Percentiles rank a stretch among this genome's conserved stretches.
Conservation (phyloP, 2,113 vertebrate species). For the Tachysurus fulvidraco region DNA sequence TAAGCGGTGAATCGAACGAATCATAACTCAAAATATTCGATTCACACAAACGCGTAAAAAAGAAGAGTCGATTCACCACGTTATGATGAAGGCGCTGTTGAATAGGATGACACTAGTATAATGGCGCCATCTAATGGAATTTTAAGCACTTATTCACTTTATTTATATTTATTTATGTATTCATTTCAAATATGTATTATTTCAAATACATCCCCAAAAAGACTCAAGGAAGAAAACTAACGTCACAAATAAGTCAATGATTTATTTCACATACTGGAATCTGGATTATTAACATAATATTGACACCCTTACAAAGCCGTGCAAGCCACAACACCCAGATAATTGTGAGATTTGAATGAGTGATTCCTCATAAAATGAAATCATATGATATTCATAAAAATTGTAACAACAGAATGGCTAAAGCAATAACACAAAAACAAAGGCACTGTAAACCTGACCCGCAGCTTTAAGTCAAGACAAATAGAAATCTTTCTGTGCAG, state of each 20-base stretch:
- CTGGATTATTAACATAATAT: not conserved
- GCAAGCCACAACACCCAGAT: not conserved
- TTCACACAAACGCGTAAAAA: not conserved
- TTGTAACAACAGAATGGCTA: not conserved
- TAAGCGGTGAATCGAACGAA: not conserved
- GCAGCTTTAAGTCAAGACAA: not conserved
- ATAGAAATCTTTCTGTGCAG: not conserved
- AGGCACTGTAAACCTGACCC: conserved; percentile 7
- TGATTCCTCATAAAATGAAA: not conserved
- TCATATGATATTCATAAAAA: not conserved
- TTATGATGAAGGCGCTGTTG: conserved; percentile 12
- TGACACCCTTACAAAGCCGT: not conserved
- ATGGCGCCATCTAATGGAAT: conserved; percentile 43
- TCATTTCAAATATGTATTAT: not conserved
- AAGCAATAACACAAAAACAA: not conserved
- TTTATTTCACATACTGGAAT: conserved; percentile 13
- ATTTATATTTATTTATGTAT: not conserved
- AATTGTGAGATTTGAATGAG: not conserved
- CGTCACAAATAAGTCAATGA: not conserved
- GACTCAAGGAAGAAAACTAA: not conserved
- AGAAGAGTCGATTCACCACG: not conserved
- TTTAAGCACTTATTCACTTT: not conserved
- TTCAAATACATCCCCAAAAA: not conserved
- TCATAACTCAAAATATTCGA: not conserved
- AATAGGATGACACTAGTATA: not conserved